Percentiles rank a stretch among this genome's conserved stretches.
These are phyloP conservation scores for Rhinogobio ventralis DNA, from an alignment of 2,797 vertebrate species.

Conservation along the genomic window DNA sequence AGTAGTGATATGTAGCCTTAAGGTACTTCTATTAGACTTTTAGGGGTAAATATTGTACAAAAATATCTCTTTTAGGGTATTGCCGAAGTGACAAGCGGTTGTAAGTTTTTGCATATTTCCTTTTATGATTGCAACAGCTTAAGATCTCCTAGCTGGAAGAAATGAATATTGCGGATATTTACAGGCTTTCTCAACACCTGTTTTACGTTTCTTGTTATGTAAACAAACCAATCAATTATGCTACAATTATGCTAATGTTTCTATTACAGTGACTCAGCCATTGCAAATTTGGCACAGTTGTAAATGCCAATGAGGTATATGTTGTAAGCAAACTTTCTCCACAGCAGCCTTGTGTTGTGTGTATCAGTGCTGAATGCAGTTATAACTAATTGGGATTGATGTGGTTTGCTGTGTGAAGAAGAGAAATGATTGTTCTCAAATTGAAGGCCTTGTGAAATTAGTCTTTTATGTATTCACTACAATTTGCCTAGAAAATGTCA, in stretches of 20 bases:
- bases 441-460: neutral
- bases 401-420: neutral
- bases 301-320: neutral
- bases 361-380: neutral
- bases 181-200: neutral
- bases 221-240: constrained; percentile 9
- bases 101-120: no score
- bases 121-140: no score
- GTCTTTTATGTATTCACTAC: neutral
- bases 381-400: constrained; percentile 17
- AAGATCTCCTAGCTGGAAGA: neutral
- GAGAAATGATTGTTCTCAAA: neutral
- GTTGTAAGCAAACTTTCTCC: neutral
- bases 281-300: neutral
- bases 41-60: no score
- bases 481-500: neutral
- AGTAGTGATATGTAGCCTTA: no score
- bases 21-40: no score
- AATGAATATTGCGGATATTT: neutral
- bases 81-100: neutral
- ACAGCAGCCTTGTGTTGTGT: constrained; percentile 21
- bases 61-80: neutral
- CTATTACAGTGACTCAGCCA: neutral
- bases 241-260: neutral
- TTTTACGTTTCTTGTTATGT: constrained; percentile 8